phyloP scores from a whole-genome alignment of 2,888 invertebrate species.

The Cephus pulcher region DNA sequence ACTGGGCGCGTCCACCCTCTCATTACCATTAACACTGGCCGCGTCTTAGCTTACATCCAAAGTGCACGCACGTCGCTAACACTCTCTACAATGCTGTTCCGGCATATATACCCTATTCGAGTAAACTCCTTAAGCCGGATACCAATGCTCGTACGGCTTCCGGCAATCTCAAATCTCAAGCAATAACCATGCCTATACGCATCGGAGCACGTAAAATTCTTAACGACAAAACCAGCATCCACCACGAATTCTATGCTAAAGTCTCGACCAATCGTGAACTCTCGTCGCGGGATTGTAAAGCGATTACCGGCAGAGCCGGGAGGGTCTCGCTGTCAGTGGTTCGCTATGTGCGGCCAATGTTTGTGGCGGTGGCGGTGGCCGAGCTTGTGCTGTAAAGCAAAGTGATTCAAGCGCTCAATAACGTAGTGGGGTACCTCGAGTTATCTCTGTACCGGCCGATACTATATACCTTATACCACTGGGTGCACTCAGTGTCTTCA shows the following conservation, averaged over 20 bases:
- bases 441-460: constrained; percentile 51
- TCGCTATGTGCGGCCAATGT: not conserved
- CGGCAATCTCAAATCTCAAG: not conserved
- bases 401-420: constrained; percentile 42
- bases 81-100: not conserved
- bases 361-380: constrained; percentile 1
- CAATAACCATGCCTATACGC: not conserved
- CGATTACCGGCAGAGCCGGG: not conserved
- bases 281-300: constrained; percentile 5
- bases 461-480: not conserved
- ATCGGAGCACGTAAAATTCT: not conserved
- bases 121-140: not conserved
- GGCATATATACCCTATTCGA: not conserved
- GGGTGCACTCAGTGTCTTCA: not conserved
- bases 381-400: constrained; percentile 43
- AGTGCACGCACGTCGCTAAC: not conserved
- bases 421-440: constrained; percentile 43
- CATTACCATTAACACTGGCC: not conserved
- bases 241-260: not conserved
- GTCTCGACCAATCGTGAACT: not conserved
- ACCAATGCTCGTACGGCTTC: not conserved
- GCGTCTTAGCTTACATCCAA: not conserved
- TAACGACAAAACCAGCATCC: not conserved
- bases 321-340: not conserved
- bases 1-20: not conserved